Percentiles rank a stretch among this genome's conserved stretches.
phyloP scores from a whole-genome alignment of 1,140 invertebrate genomes.

The Brevipalpus yothersi region DNA sequence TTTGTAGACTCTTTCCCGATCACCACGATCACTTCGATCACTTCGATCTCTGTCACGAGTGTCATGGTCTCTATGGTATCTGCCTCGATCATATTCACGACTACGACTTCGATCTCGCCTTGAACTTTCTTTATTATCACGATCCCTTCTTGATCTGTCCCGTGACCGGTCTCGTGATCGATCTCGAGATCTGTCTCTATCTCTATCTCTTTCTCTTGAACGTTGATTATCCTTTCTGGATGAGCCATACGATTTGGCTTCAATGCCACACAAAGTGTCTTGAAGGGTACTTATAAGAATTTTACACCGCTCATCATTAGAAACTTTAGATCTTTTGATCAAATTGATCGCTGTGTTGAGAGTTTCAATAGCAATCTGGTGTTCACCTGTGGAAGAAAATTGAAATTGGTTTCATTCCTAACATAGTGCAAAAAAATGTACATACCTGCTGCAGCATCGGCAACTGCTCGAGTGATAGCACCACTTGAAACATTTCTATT shows the following conservation, averaged over 20 bases:
- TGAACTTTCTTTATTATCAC: conserved; percentile 24
- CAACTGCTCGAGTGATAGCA: conserved; percentile 84
- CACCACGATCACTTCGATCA: neutral
- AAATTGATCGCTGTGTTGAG: conserved; percentile 91
- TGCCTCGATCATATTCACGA: neutral
- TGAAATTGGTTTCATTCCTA: neutral
- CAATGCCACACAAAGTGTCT: conserved; percentile 89
- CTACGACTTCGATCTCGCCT: conserved; percentile 12
- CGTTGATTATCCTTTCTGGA: conserved; percentile 19
- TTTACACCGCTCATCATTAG: conserved; percentile 91
- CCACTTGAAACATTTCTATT: conserved; percentile 91
- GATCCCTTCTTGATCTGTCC: conserved; percentile 37
- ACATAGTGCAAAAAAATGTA: neutral
- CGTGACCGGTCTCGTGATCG: conserved; percentile 21
- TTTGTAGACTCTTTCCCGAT: neutral
- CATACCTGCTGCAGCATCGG: conserved; percentile 53
- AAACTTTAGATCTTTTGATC: conserved; percentile 94
- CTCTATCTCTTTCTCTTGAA: conserved; percentile 24
- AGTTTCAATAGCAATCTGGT: conserved; percentile 90
- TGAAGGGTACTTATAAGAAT: conserved; percentile 83
- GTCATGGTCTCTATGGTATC: neutral
- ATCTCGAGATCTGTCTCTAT: conserved; percentile 17
- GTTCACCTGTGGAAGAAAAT: conserved; percentile 40
- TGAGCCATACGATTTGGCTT: conserved; percentile 75
- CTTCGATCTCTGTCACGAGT: neutral